Base-by-base conservation (phyloP, 1,140 invertebrate genomes). In the Apocrypta bakeri region DNA sequence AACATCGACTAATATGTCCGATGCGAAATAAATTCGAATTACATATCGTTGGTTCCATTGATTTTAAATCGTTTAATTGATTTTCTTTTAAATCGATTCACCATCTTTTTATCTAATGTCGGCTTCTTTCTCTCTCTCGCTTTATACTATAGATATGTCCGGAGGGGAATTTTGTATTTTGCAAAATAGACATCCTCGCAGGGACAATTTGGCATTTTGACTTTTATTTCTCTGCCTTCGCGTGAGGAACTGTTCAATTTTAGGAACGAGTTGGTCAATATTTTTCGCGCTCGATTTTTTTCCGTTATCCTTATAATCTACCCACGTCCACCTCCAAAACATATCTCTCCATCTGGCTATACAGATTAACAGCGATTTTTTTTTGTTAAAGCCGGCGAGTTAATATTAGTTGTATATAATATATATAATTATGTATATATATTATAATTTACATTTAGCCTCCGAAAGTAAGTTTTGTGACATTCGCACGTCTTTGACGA, bases 201-300 rank as follows among this genome's bases (percentile, higher is more conserved):
- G 7, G 48, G 0, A 56, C n/a, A 56, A 56, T 6, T 56, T 21
- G 48, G 21, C 48, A 21, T 14, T 29, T 25, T 66, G 24, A 21
- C 48, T n/a, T n/a, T n/a, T n/a, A n/a, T 12, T 73, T 72, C 33
- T 71, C 37, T 40, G 11, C 21, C 42, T 76, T 73, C 11, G 14
- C 17, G 17, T 79, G 81, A 83, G 81, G 76, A 83, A 83, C 76
- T 79, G 24, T 79, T 74, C 69, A 48, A 74, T 66, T 79, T 33
- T 83, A 83, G 81, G 68, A 83, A 83, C 76, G 68, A 82, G 68
- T 63, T 27, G 69, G 14, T 1, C 7, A 77, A 71, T 82, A 42
- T 40, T 37, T 42, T 61, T 33, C 33, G 21, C 21, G 68, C 21
- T 63, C 56, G 21, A 71, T 31, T 21, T 37, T 71, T n/a, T 37